phyloP scores from a whole-genome alignment of 2,113 vertebrate genomes.

The Scomber colias region DNA sequence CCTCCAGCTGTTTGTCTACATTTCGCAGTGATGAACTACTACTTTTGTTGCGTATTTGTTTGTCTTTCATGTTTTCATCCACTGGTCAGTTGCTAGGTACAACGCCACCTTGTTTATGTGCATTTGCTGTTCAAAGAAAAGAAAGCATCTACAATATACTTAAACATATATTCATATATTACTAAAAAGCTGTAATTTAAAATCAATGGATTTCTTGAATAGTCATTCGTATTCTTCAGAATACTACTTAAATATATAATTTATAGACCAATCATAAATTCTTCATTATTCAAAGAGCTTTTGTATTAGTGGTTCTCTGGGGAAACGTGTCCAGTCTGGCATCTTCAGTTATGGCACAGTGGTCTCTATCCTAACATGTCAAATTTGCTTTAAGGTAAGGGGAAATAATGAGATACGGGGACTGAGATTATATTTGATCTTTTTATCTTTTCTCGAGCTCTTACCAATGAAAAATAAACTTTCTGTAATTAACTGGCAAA shows the following conservation, averaged over 20 bases:
- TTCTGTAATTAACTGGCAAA: neutral
- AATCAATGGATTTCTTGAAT: conserved; percentile 56
- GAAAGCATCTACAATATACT: conserved; percentile 66
- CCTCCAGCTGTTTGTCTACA: conserved; percentile 21
- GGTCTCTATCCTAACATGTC: conserved; percentile 55
- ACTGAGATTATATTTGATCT: conserved; percentile 30
- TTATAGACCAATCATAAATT: conserved; percentile 64
- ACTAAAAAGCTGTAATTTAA: conserved; percentile 65
- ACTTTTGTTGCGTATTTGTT: conserved; percentile 29
- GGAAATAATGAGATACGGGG: conserved; percentile 2
- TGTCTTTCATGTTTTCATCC: conserved; percentile 27
- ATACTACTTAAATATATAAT: conserved; percentile 74
- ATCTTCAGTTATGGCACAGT: conserved; percentile 77
- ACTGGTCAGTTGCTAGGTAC: conserved; percentile 28
- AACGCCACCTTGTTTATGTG: conserved; percentile 27
- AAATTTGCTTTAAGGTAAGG: conserved; percentile 25
- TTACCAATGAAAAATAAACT: conserved; percentile 57
- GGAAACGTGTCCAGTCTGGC: conserved; percentile 34
- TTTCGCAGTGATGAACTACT: conserved; percentile 22
- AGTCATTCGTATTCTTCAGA: conserved; percentile 60
- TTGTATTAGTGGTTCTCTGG: conserved; percentile 67
- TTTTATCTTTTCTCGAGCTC: conserved; percentile 10
- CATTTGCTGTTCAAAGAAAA: conserved; percentile 49
- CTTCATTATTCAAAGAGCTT: conserved; percentile 67
- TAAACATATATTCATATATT: conserved; percentile 66